A percentile compares a stretch with the other conserved stretches of the same genome.
phyloP scores from a whole-genome alignment of 2,113 vertebrate genomes.

The Engystomops pustulosus region DNA sequence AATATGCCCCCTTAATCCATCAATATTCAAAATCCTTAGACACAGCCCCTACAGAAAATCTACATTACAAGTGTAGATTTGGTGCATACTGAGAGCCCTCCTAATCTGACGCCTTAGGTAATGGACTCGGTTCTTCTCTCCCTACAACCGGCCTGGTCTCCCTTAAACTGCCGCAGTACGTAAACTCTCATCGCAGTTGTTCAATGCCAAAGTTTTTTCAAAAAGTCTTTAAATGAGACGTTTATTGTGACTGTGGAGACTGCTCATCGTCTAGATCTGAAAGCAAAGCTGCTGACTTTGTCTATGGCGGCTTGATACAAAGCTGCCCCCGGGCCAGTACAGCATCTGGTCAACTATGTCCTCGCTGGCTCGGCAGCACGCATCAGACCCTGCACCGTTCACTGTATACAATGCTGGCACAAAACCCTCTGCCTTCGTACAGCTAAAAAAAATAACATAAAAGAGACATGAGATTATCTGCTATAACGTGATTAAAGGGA shows the following conservation, averaged over 20 bases:
- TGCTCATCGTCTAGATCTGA: background rate
- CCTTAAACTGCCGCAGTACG: too few relatives aligned
- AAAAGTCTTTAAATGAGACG: background rate
- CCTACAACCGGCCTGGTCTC: background rate
- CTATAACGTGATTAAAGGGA: background rate
- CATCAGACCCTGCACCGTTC: conserved; percentile 48
- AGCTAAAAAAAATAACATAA: background rate
- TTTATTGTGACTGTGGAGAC: background rate
- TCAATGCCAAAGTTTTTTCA: background rate
- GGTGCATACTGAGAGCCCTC: too few relatives aligned
- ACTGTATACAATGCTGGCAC: conserved; percentile 64
- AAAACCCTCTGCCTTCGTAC: conserved; percentile 31
- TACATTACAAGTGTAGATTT: too few relatives aligned
- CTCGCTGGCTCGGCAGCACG: background rate
- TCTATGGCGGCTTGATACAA: conserved; percentile 61
- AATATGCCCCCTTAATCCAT: too few relatives aligned
- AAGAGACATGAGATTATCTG: background rate
- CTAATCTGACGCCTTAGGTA: background rate
- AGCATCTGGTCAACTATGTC: conserved; percentile 59
- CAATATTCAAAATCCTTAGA: too few relatives aligned
- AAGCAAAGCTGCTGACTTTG: conserved; percentile 35
- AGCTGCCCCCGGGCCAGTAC: conserved; percentile 60
- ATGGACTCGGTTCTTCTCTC: background rate
- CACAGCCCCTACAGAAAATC: too few relatives aligned
- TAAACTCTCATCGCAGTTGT: background rate